These are phyloP conservation scores for Steatocranus sp. DNA, from an alignment of 2,797 vertebrate genomes.

Conservation along the genomic window DNA sequence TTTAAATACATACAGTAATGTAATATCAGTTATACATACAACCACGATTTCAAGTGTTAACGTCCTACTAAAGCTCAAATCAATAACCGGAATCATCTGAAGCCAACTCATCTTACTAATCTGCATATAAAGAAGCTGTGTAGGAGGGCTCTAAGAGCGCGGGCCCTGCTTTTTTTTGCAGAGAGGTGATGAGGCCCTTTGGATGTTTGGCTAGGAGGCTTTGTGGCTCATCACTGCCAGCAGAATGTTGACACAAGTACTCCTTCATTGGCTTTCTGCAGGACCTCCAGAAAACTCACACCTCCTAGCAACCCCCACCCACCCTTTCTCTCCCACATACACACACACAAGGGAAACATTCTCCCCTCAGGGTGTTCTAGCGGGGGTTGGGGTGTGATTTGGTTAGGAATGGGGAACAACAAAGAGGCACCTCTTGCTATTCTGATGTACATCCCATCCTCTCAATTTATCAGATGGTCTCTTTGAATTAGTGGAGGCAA, in stretches of 20 bases:
- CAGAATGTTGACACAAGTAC: slow-evolving; percentile 72
- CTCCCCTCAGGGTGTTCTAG: slow-evolving; percentile 51
- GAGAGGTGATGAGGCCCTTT: slow-evolving; percentile 29
- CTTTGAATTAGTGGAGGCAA: slow-evolving; percentile 68
- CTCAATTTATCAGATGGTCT: slow-evolving; percentile 68
- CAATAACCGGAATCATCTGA: background rate
- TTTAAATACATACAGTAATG: background rate
- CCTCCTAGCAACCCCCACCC: slow-evolving; percentile 60
- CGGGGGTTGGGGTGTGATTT: slow-evolving; percentile 56
- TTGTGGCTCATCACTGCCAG: slow-evolving; percentile 53
- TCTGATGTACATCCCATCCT: slow-evolving; percentile 71
- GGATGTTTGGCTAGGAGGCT: slow-evolving; percentile 43
- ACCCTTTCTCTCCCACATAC: background rate
- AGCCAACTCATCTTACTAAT: background rate
- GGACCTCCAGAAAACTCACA: slow-evolving; percentile 68
- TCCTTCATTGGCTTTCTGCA: slow-evolving; percentile 77
- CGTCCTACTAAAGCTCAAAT: background rate
- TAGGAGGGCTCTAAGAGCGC: background rate
- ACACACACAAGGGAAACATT: slow-evolving; percentile 52
- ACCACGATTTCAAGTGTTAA: background rate
- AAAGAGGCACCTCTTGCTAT: slow-evolving; percentile 65
- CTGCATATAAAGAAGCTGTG: slow-evolving; percentile 10
- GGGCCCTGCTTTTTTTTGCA: slow-evolving; percentile 3
- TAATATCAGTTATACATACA: background rate
- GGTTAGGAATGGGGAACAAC: slow-evolving; percentile 60